Conservation (phyloP, 2,113 vertebrate species). For the Nansenia antarctica region DNA sequence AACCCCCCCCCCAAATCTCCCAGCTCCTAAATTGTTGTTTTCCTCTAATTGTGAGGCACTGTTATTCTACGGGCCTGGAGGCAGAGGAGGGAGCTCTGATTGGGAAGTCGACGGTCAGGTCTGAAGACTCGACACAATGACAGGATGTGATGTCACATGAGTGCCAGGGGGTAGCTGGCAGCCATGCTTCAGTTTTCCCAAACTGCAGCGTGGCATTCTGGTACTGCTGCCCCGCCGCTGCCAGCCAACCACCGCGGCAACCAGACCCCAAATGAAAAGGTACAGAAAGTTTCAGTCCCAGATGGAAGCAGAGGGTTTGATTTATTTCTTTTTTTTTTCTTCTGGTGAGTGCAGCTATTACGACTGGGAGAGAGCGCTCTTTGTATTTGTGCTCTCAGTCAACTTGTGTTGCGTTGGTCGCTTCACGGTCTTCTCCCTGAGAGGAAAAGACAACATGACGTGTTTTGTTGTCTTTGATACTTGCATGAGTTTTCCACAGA, state of each 20-base stretch:
- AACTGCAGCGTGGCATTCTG: slow-evolving; percentile 21
- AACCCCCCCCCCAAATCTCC: slow-evolving; percentile 24
- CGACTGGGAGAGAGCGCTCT: no score
- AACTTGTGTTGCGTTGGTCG: no score
- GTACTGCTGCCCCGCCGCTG: background rate
- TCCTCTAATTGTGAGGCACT: slow-evolving; percentile 46
- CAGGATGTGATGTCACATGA: slow-evolving; percentile 60
- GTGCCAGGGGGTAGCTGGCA: slow-evolving; percentile 7
- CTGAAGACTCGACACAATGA: slow-evolving; percentile 45
- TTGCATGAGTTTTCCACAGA: slow-evolving; percentile 25
- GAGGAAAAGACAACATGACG: background rate
- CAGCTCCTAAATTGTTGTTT: slow-evolving; percentile 32
- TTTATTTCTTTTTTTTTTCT: no score
- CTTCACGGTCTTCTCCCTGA: background rate
- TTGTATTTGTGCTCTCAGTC: no score
- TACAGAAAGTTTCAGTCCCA: slow-evolving; percentile 9
- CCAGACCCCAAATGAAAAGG: slow-evolving; percentile 35
- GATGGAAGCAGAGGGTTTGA: no score
- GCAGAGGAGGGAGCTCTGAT: slow-evolving; percentile 26
- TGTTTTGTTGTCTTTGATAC: background rate
- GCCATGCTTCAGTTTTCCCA: background rate
- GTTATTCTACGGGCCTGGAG: slow-evolving; percentile 33
- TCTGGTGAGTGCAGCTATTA: no score
- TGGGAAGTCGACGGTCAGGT: slow-evolving; percentile 40
- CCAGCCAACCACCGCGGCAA: slow-evolving; percentile 4